These are phyloP conservation scores for Mimachlamys varia DNA, from an alignment of 2,888 invertebrate genomes.

Conservation along the genomic window DNA sequence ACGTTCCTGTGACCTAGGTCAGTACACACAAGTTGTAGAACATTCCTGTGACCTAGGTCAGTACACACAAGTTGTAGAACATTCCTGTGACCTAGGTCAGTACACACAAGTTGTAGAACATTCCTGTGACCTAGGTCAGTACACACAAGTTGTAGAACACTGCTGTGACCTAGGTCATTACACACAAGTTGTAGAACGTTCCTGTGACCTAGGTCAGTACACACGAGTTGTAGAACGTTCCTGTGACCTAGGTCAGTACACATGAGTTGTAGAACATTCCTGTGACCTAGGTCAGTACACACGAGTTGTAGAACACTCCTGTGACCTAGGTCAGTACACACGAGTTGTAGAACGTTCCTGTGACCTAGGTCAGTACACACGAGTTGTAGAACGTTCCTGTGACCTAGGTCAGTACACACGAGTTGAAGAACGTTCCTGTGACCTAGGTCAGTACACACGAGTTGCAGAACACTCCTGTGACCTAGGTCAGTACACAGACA, in stretches of 20 bases:
- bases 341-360: no score
- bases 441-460: conserved; percentile 67
- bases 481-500: conserved; percentile 67
- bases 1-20: conserved; percentile 65
- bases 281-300: conserved; percentile 67
- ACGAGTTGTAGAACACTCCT: no score
- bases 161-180: conserved; percentile 67
- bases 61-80: conserved; percentile 25
- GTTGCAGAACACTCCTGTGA: no score
- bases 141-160: no score
- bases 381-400: no score
- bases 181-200: no score
- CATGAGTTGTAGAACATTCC: no score
- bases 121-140: conserved; percentile 67
- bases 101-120: neutral
- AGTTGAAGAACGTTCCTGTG: no score
- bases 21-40: conserved; percentile 36
- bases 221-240: no score
- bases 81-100: conserved; percentile 67
- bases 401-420: conserved; percentile 67
- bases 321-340: conserved; percentile 67
- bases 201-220: conserved; percentile 67
- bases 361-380: conserved; percentile 67
- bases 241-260: conserved; percentile 67
- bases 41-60: conserved; percentile 65